Evolutionary conservation across 2,888 invertebrate genomes (phyloP).

Genomic region (Lymantria monacha): DNA sequence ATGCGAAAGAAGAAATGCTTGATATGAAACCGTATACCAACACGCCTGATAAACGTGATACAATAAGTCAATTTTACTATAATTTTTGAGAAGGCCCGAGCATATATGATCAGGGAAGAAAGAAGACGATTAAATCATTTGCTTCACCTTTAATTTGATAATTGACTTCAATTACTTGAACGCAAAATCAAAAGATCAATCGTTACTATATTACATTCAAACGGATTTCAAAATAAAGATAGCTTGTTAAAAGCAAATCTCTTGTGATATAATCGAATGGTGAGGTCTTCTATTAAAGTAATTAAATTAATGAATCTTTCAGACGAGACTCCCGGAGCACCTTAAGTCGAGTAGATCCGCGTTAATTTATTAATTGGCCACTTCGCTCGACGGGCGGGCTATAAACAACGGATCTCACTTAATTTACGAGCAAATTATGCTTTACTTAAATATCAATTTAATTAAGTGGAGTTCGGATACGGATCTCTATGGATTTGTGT

Average conservation of each 20-base stretch:
- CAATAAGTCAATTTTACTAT: too few relatives aligned
- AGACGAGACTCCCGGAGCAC: conserved; percentile 58
- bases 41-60: too few relatives aligned
- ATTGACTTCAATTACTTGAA: background rate
- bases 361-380: conserved; percentile 81
- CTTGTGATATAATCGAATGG: conserved; percentile 33
- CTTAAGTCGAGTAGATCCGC: conserved; percentile 70
- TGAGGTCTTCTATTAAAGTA: conserved; percentile 50
- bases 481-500: conserved; percentile 63
- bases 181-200: background rate
- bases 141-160: background rate
- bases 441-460: conserved; percentile 83
- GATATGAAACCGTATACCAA: too few relatives aligned
- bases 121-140: too few relatives aligned
- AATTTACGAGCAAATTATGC: conserved; percentile 82
- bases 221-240: background rate
- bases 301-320: conserved; percentile 76
- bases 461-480: conserved; percentile 74
- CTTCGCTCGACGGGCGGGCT: conserved; percentile 64
- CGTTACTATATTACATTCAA: background rate
- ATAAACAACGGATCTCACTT: conserved; percentile 80
- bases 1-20: too few relatives aligned
- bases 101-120: too few relatives aligned
- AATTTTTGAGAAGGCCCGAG: too few relatives aligned
- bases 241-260: conserved; percentile 17